phyloP scores from a whole-genome alignment of 2,797 vertebrate genomes.

The Acanthornis magna region DNA sequence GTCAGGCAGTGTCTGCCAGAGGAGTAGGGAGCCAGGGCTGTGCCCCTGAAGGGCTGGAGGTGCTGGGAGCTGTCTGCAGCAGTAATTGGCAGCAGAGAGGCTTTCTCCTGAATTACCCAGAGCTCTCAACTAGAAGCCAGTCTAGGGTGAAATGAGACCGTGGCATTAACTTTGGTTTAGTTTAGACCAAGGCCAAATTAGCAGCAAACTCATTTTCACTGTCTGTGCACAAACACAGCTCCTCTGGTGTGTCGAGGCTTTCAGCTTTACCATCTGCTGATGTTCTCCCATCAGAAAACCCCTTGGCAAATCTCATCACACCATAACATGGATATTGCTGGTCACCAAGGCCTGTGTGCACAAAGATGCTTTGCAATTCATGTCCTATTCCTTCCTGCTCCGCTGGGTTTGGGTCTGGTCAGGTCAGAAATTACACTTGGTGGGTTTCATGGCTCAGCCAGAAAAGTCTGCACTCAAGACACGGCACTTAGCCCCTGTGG shows the following conservation, averaged over 20 bases:
- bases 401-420: not conserved
- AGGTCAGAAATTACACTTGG: not conserved
- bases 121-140: not conserved
- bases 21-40: rapidly evolving
- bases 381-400: not conserved
- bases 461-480: not conserved
- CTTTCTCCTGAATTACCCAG: constrained; percentile 9
- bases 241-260: not conserved
- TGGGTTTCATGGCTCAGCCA: not conserved
- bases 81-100: not conserved
- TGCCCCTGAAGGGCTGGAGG: not conserved
- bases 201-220: not conserved
- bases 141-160: not conserved
- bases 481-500: not conserved
- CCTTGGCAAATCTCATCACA: not conserved
- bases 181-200: not conserved
- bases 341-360: not conserved
- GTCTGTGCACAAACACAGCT: not conserved
- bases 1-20: not conserved
- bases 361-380: not conserved
- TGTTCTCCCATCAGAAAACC: not conserved
- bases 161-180: not conserved
- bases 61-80: not conserved
- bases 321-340: rapidly evolving
- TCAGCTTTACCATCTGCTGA: not conserved